These are phyloP conservation scores for Porites lobata DNA, from an alignment of 92 coral and sea anemone species.

Conservation along the genomic window DNA sequence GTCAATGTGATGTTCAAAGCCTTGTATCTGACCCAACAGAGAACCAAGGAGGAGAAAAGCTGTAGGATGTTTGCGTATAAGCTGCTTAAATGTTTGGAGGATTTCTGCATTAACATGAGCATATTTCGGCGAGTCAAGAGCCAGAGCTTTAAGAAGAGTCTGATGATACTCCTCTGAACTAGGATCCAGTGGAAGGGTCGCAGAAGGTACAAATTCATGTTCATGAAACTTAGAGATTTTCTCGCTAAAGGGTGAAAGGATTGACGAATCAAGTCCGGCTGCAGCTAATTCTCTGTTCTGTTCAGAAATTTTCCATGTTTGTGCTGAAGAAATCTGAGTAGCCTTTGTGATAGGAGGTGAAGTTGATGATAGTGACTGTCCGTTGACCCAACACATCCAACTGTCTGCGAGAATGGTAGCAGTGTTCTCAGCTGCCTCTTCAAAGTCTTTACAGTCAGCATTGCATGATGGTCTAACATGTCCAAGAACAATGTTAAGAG, in stretches of 20 bases:
- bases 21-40: background rate
- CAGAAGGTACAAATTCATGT: slow-evolving; percentile 17
- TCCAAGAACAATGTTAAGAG: slow-evolving; percentile 22
- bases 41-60: background rate
- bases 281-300: slow-evolving; percentile 44
- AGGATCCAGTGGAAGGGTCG: slow-evolving; percentile 45
- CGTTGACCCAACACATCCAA: background rate
- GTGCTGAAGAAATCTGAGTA: slow-evolving; percentile 1
- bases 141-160: slow-evolving; percentile 32
- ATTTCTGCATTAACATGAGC: slow-evolving; percentile 25
- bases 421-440: slow-evolving; percentile 21
- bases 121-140: slow-evolving; percentile 37
- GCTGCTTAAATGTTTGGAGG: slow-evolving; percentile 31
- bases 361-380: background rate
- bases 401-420: slow-evolving; percentile 2
- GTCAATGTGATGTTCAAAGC: slow-evolving; percentile 18
- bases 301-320: slow-evolving; percentile 38
- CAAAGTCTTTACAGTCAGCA: slow-evolving; percentile 5
- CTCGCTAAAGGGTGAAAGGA: slow-evolving; percentile 44
- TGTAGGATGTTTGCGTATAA: slow-evolving; percentile 9
- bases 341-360: background rate
- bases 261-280: slow-evolving; percentile 67
- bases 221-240: slow-evolving; percentile 1
- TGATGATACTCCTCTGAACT: slow-evolving; percentile 52
- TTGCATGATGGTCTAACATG: slow-evolving; percentile 5